Conservation (phyloP, 2,113 vertebrate genomes). For the Xiphophorus couchianus region DNA sequence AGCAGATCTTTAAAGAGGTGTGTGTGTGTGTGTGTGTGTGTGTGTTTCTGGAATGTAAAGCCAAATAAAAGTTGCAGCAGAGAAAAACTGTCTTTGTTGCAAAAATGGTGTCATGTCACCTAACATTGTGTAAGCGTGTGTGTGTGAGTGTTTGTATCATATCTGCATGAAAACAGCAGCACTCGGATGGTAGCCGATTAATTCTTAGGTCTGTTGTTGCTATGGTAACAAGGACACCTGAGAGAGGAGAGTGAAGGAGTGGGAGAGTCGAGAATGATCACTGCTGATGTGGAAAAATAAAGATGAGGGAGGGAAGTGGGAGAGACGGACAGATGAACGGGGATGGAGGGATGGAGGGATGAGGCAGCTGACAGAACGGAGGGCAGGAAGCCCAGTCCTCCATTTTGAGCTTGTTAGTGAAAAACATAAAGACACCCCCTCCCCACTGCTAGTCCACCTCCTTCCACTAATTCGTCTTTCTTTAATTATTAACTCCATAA, state of each 20-base stretch:
- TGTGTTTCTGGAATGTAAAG: not conserved
- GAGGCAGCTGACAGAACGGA: too few species aligned
- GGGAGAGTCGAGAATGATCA: slow-evolving; percentile 3
- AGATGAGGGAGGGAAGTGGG: slow-evolving; percentile 14
- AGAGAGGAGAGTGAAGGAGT: not conserved
- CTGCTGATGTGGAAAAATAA: slow-evolving; percentile 15
- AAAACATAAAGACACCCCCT: not conserved
- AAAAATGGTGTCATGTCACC: slow-evolving; percentile 27
- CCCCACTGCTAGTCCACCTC: not conserved
- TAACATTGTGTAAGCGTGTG: not conserved
- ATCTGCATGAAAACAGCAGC: slow-evolving; percentile 8
- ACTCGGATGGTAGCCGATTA: slow-evolving; percentile 36
- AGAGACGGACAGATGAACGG: not conserved
- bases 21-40: not conserved
- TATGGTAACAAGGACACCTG: slow-evolving; percentile 61
- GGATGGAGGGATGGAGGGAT: not conserved
- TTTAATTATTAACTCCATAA: slow-evolving; percentile 82
- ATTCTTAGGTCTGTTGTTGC: slow-evolving; percentile 60
- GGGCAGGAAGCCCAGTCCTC: not conserved
- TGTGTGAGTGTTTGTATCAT: not conserved
- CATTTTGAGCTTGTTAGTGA: slow-evolving; percentile 11
- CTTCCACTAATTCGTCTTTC: slow-evolving; percentile 49
- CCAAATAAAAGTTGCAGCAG: slow-evolving; percentile 5
- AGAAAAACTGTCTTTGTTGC: not conserved
- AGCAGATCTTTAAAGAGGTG: not conserved